A percentile compares a stretch with the other conserved stretches of the same genome.
These are phyloP conservation scores for Disparrhopalites patrizii DNA, from an alignment of 2,888 invertebrate genomes.

Conservation along the genomic window DNA sequence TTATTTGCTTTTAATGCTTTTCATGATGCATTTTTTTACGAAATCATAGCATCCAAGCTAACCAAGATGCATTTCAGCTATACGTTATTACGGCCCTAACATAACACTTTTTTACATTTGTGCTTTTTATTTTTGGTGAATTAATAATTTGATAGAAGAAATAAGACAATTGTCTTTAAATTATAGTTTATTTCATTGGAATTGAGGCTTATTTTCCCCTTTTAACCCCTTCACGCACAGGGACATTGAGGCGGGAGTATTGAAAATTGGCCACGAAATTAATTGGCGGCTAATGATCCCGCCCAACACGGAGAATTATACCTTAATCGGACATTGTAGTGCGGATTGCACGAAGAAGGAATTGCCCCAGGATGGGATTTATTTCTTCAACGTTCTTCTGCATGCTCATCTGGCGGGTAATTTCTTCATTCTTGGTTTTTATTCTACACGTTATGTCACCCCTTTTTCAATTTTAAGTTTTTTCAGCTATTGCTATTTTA, in stretches of 20 bases:
- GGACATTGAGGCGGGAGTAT: not conserved
- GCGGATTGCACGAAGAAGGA: not conserved
- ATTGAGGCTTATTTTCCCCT: too few species aligned
- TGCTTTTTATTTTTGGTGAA: not conserved
- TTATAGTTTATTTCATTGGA: too few species aligned
- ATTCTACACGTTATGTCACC: too few species aligned
- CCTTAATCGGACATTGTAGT: not conserved
- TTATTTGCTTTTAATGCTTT: too few species aligned
- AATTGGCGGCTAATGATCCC: not conserved
- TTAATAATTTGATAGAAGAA: not conserved
- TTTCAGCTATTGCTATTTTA: too few species aligned
- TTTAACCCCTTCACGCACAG: not conserved
- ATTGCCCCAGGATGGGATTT: not conserved
- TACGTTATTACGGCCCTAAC: too few species aligned
- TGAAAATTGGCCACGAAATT: not conserved
- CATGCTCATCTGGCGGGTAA: conserved; percentile 20
- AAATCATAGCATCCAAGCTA: too few species aligned
- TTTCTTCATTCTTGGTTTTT: too few species aligned
- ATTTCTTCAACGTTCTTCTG: conserved; percentile 5
- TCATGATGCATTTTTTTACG: too few species aligned
- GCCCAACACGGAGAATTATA: not conserved
- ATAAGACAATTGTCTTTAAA: not conserved
- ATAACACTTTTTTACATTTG: too few species aligned
- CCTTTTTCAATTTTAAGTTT: too few species aligned
- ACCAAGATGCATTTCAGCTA: too few species aligned